phyloP scores from a whole-genome alignment of 1,140 invertebrate genomes.

The Formica exsecta region DNA sequence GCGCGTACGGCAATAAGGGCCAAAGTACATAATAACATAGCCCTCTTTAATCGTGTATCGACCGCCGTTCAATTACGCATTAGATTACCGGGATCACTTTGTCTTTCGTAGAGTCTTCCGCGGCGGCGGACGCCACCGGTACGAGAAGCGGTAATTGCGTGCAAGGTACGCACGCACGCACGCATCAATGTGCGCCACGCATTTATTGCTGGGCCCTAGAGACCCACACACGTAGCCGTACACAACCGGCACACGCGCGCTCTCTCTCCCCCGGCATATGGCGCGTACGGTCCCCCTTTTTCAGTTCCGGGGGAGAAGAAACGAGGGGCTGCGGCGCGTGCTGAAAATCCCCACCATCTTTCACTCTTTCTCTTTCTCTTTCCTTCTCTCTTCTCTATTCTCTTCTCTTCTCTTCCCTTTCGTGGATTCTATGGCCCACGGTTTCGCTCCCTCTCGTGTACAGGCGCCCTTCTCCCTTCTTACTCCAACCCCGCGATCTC shows the following conservation, averaged over 20 bases:
- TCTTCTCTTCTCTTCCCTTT: slow-evolving; percentile 13
- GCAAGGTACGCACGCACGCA: slow-evolving; percentile 49
- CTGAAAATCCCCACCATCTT: slow-evolving; percentile 82
- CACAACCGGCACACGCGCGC: slow-evolving; percentile 76
- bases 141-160: slow-evolving; percentile 56
- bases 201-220: slow-evolving; percentile 53
- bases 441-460: slow-evolving; percentile 36
- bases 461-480: slow-evolving; percentile 60
- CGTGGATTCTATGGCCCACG: background rate
- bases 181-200: slow-evolving; percentile 46
- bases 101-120: slow-evolving; percentile 51
- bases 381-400: slow-evolving; percentile 47
- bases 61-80: slow-evolving; percentile 60
- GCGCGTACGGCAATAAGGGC: slow-evolving; percentile 29
- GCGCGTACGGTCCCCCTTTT: slow-evolving; percentile 78
- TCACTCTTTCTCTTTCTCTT: slow-evolving; percentile 48
- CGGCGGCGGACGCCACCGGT: slow-evolving; percentile 24
- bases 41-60: slow-evolving; percentile 50
- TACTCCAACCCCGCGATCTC: slow-evolving; percentile 34
- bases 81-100: slow-evolving; percentile 60
- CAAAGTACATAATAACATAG: slow-evolving; percentile 45
- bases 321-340: slow-evolving; percentile 85
- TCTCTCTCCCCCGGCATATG: slow-evolving; percentile 81
- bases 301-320: slow-evolving; percentile 79
- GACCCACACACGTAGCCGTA: slow-evolving; percentile 65